Evolutionary conservation across 2,113 vertebrate genomes (phyloP).

Genomic region (Pseudonaja textilis): DNA sequence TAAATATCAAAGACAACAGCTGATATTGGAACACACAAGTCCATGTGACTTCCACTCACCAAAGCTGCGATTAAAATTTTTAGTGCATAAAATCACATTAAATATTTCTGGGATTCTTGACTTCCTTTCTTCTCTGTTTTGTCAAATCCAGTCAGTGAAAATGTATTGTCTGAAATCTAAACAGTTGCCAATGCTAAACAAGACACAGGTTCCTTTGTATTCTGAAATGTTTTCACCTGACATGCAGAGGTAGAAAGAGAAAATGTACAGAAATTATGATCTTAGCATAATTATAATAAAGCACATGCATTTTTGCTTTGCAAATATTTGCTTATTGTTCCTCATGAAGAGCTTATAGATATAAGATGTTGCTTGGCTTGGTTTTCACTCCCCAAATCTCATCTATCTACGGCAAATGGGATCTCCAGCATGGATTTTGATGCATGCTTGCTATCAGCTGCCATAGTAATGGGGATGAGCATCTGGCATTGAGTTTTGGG

Average conservation of each 20-base stretch:
- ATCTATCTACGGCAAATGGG: not conserved
- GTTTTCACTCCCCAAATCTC: not conserved
- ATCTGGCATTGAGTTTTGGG: too few species aligned
- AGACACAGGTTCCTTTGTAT: not conserved
- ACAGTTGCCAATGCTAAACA: not conserved
- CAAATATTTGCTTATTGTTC: not conserved
- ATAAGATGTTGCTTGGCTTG: not conserved
- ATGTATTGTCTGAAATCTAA: not conserved
- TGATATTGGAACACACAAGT: not conserved
- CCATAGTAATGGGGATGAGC: too few species aligned
- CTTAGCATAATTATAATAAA: not conserved
- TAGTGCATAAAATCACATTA: not conserved
- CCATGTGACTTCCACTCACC: not conserved
- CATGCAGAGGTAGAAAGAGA: not conserved
- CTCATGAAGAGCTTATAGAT: not conserved
- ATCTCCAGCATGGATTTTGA: too few species aligned
- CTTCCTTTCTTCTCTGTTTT: not conserved
- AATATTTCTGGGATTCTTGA: not conserved
- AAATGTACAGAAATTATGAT: not conserved
- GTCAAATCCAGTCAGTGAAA: not conserved
- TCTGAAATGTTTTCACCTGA: not conserved
- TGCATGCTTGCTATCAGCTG: too few species aligned
- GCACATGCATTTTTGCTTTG: not conserved
- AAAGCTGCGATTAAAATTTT: not conserved
- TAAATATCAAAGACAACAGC: not conserved